Evolutionary conservation across 2,797 vertebrate species (phyloP).

Genomic region (Austrolebias charrua): DNA sequence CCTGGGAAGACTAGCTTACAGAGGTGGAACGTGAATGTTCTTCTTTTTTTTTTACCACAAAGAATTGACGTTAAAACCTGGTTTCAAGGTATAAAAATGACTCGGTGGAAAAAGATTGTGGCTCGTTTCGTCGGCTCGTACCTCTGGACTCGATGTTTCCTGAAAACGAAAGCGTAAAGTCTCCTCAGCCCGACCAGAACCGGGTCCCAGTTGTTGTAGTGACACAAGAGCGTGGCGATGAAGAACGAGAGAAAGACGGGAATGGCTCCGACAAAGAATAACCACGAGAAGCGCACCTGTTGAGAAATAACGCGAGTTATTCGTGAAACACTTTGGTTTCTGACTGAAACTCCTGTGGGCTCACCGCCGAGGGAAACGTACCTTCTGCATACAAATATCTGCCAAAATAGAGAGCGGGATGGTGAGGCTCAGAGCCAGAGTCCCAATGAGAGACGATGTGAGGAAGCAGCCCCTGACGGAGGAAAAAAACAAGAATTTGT

Average conservation of each 20-base stretch:
- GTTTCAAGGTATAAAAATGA: too few species aligned
- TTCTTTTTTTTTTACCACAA: too few species aligned
- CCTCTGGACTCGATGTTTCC: slow-evolving; percentile 92
- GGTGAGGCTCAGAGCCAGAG: slow-evolving; percentile 93
- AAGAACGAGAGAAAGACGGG: slow-evolving; percentile 96
- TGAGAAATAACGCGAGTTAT: slow-evolving; percentile 16
- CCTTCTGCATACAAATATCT: slow-evolving; percentile 97
- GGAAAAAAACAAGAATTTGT: neutral
- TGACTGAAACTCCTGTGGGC: too few species aligned
- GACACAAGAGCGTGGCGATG: slow-evolving; percentile 89
- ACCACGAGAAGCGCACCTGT: slow-evolving; percentile 95
- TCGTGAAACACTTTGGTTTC: too few species aligned
- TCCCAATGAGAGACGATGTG: slow-evolving; percentile 95
- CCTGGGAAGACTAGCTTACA: too few species aligned
- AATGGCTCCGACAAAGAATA: slow-evolving; percentile 91
- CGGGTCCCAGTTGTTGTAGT: slow-evolving; percentile 99
- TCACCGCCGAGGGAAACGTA: slow-evolving; percentile 47
- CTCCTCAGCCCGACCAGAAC: slow-evolving; percentile 93
- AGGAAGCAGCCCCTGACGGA: slow-evolving; percentile 93
- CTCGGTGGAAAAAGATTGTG: neutral
- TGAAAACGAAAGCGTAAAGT: slow-evolving; percentile 90
- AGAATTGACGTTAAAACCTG: too few species aligned
- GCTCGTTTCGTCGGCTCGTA: slow-evolving; percentile 37
- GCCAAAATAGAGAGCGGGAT: slow-evolving; percentile 96
- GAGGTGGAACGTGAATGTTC: too few species aligned